These are phyloP conservation scores for Trematomus loennbergii DNA, from an alignment of 2,113 vertebrate genomes.

Conservation along the genomic window DNA sequence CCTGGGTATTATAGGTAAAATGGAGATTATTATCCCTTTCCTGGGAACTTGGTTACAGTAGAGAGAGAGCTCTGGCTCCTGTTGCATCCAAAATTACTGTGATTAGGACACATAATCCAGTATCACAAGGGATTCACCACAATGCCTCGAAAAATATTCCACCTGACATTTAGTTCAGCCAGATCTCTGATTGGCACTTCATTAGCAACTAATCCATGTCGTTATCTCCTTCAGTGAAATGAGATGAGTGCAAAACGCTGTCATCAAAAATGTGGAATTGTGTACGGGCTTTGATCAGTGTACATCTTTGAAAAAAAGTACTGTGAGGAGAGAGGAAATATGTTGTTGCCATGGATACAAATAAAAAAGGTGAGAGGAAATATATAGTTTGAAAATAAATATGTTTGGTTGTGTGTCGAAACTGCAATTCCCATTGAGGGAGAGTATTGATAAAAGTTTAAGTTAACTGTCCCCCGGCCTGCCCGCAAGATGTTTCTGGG, in stretches of 20 bases:
- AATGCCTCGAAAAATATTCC: constrained; percentile 78
- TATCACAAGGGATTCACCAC: constrained; percentile 62
- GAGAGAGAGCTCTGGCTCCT: constrained; percentile 44
- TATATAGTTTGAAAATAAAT: constrained; percentile 47
- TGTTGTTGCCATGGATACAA: constrained; percentile 76
- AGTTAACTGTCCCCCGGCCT: background rate
- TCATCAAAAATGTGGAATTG: constrained; percentile 86
- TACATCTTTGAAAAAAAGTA: constrained; percentile 48
- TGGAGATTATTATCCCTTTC: constrained; percentile 83
- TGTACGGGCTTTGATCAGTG: constrained; percentile 74
- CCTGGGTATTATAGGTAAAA: constrained; percentile 79
- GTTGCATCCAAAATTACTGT: constrained; percentile 68
- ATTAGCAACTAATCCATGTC: constrained; percentile 94
- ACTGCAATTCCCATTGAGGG: constrained; percentile 8
- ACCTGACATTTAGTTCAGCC: constrained; percentile 91
- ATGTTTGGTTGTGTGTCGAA: constrained; percentile 40
- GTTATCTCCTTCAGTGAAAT: constrained; percentile 95
- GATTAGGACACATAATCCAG: constrained; percentile 78
- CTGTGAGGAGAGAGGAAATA: constrained; percentile 50
- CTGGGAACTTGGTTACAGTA: constrained; percentile 76
- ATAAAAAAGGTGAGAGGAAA: constrained; percentile 55
- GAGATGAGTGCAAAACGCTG: constrained; percentile 93
- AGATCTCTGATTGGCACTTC: constrained; percentile 95
- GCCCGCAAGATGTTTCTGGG: background rate
- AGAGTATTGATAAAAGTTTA: constrained; percentile 38